Evolutionary conservation across 1,140 invertebrate genomes (phyloP).

Genomic region (Ceratosolen solmsi): DNA sequence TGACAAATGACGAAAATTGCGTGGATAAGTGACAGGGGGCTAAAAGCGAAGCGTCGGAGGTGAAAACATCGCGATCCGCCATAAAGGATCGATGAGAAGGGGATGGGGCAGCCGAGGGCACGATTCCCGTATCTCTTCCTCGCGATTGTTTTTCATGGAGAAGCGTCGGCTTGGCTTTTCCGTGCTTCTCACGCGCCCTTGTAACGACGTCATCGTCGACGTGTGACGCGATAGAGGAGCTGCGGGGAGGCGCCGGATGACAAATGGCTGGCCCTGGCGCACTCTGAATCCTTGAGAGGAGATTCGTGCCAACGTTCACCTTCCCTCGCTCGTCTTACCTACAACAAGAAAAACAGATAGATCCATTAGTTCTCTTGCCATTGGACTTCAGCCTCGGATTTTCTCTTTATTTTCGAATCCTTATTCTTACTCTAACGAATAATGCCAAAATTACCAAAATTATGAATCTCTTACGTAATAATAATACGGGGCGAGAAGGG

Average conservation of each 20-base stretch:
- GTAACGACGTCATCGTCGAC: not conserved
- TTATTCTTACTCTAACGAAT: not conserved
- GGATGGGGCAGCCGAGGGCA: no score
- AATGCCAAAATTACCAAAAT: no score
- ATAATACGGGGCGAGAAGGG: no score
- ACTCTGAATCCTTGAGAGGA: not conserved
- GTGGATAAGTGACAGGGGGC: not conserved
- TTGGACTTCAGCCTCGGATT: not conserved
- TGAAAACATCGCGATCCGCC: not conserved
- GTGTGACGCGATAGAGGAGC: not conserved
- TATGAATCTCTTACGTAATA: no score
- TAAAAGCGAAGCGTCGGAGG: not conserved
- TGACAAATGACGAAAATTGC: constrained; percentile 27
- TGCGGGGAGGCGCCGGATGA: constrained; percentile 32
- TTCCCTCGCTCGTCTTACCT: not conserved
- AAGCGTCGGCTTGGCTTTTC: not conserved
- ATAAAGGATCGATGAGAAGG: not conserved
- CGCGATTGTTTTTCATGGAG: not conserved
- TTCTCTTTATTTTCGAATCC: not conserved
- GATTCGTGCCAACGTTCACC: not conserved
- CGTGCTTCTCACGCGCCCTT: not conserved
- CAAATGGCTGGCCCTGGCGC: constrained; percentile 35
- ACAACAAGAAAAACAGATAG: not conserved
- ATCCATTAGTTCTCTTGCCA: not conserved
- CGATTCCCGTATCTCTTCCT: not conserved